Evolutionary conservation across 2,113 vertebrate species (phyloP), one percentile per base, ranked within the genome.

Genomic region (Gavia stellata): DNA sequence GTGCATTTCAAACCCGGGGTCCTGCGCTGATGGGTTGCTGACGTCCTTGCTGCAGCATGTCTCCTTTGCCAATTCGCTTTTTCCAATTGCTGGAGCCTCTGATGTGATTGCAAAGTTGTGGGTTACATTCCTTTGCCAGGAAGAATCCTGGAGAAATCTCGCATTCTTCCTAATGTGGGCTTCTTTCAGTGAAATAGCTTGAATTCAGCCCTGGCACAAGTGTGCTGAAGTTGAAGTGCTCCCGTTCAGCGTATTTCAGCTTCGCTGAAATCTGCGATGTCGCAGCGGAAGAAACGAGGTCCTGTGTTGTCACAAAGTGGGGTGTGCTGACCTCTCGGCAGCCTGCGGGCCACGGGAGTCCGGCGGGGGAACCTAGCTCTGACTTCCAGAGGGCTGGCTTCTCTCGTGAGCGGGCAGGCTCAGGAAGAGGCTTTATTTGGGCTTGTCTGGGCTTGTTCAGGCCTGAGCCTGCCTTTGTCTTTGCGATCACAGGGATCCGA

Each of bases 371-470:
- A 2, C 91, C 61, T 1, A 7, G 38, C 72, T 3, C 33, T 7
- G 71, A 26, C 65, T 20, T 1, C 50, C 21, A 1, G 59, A 36
- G 86, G 80, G 72, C 55, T n/a, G 94, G 78, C 88, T 58, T 19
- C 52, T 49, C 28, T 14, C 5, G 2, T 8, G 17, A 13, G 59
- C 38, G 36, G 68, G 84, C 88, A 81, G 78, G 62, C 78, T 90
- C 79, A 81, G 95, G 79, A 67, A 58, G 81, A 95, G 94, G 62
- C 95, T 94, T 92, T 17, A 24, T 47, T 17, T 63, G 94, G 97
- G 88, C 97, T 94, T 97, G 97, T 87, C 97, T 47, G 96, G 97
- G 88, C 97, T 97, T 98, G 97, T 97, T 68, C 93, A 47, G 88
- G 94, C 81, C 85, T 86, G 96, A 89, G 86, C 89, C 82, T 74